A percentile compares a stretch with the other conserved stretches of the same genome.
These are phyloP conservation scores for Pampusana beccarii DNA, from an alignment of 2,113 vertebrate species.

Conservation along the genomic window DNA sequence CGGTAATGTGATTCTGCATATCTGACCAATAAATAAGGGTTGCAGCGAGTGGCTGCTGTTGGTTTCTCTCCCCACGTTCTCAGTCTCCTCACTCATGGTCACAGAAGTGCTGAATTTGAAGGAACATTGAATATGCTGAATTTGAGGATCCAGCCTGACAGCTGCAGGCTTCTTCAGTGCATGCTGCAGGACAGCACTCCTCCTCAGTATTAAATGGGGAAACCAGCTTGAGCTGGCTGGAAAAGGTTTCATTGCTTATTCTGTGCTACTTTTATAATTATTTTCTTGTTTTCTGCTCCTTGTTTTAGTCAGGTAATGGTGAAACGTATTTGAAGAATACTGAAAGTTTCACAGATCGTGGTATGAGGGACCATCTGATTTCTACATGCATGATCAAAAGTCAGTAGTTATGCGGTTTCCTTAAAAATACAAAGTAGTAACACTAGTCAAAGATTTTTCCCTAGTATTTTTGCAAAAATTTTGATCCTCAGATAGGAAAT, in stretches of 20 bases:
- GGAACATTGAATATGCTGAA: not conserved
- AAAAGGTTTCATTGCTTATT: not conserved
- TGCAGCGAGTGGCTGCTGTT: not conserved
- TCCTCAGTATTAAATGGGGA: not conserved
- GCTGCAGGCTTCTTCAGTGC: constrained; percentile 16
- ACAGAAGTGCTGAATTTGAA: not conserved
- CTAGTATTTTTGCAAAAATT: not conserved
- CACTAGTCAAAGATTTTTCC: not conserved
- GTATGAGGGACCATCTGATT: not conserved
- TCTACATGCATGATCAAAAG: not conserved
- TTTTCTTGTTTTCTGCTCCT: not conserved
- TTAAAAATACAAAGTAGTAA: not conserved
- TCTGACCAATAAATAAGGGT: constrained; percentile 68
- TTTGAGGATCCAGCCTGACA: constrained; percentile 25
- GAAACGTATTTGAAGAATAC: not conserved
- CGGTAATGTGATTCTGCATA: constrained; percentile 67
- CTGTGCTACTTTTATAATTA: not conserved
- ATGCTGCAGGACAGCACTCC: not conserved
- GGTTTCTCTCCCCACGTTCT: not conserved
- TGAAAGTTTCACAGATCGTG: not conserved
- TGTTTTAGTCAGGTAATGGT: not conserved
- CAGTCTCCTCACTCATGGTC: not conserved
- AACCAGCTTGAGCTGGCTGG: not conserved
- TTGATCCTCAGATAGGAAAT: not conserved
- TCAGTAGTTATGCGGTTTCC: not conserved